A percentile compares a stretch with the other conserved stretches of the same genome.
These are phyloP conservation scores for Pandion haliaetus DNA, from an alignment of 2,113 vertebrate species.

Conservation along the genomic window DNA sequence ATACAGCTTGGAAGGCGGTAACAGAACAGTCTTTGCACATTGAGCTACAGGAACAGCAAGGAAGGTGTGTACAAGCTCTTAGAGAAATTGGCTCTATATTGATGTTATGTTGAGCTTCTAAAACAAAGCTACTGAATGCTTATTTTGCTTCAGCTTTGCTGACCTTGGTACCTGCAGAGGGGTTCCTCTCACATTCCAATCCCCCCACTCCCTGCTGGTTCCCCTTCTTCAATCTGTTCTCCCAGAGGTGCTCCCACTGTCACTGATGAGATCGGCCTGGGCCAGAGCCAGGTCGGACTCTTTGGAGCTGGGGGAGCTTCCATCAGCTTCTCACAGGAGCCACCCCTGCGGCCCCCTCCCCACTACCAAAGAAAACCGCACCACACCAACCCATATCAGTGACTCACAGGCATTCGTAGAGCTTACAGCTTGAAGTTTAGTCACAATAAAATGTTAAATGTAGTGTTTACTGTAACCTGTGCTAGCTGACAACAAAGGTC, in stretches of 20 bases:
- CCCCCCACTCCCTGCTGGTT: too few species aligned
- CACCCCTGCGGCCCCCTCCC: too few species aligned
- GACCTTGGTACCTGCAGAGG: too few species aligned
- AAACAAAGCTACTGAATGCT: not conserved
- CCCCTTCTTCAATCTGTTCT: too few species aligned
- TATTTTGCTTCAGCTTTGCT: not conserved
- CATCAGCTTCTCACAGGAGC: too few species aligned
- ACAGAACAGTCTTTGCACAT: not conserved
- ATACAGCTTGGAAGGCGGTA: not conserved
- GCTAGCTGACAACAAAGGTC: not conserved
- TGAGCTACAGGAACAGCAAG: rapidly evolving
- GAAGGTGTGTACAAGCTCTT: not conserved
- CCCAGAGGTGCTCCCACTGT: too few species aligned
- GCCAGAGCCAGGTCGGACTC: too few species aligned
- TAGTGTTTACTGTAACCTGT: not conserved
- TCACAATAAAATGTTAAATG: not conserved
- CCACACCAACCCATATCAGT: too few species aligned
- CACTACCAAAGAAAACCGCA: too few species aligned
- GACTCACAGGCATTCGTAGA: not conserved
- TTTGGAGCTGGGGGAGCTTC: too few species aligned
- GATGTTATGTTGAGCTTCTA: not conserved
- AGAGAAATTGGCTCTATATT: not conserved
- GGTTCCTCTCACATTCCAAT: too few species aligned
- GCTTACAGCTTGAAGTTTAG: not conserved
- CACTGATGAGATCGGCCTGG: too few species aligned